Evolutionary conservation across 2,113 vertebrate species (phyloP).

Genomic region (Oncorhynchus tshawytscha): DNA sequence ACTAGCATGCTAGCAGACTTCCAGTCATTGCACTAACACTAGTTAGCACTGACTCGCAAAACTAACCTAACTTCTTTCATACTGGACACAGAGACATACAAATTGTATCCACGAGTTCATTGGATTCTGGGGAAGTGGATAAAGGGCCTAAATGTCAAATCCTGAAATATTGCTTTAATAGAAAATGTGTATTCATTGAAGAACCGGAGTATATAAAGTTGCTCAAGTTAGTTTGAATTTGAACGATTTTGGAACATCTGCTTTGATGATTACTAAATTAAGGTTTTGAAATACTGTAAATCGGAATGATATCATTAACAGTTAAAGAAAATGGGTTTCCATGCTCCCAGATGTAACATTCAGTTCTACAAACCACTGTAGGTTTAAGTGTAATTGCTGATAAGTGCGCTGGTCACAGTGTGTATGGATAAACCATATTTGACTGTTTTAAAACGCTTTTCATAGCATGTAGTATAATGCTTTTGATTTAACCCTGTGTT

Average conservation of each 20-base stretch:
- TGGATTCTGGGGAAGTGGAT: no score
- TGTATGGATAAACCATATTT: conserved; percentile 9
- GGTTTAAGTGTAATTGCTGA: background rate
- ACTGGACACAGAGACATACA: no score
- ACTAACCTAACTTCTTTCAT: no score
- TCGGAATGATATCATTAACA: background rate
- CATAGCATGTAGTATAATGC: conserved; percentile 22
- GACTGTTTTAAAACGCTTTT: conserved; percentile 7
- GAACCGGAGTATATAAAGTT: background rate
- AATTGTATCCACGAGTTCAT: no score
- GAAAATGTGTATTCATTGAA: background rate
- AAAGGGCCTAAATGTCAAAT: no score
- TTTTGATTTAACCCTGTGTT: conserved; percentile 37
- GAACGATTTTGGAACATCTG: background rate
- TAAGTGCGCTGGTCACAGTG: conserved; percentile 14
- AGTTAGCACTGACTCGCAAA: no score
- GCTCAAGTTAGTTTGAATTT: background rate
- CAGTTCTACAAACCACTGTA: background rate
- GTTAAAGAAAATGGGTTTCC: background rate
- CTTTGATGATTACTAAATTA: background rate
- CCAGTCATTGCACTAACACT: no score
- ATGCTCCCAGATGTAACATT: background rate
- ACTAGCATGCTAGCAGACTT: no score
- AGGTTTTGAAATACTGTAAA: background rate
- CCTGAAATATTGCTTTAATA: background rate